Evolutionary conservation across 2,797 vertebrate genomes (phyloP).

Genomic region (Melanotaenia parkinsoni): DNA sequence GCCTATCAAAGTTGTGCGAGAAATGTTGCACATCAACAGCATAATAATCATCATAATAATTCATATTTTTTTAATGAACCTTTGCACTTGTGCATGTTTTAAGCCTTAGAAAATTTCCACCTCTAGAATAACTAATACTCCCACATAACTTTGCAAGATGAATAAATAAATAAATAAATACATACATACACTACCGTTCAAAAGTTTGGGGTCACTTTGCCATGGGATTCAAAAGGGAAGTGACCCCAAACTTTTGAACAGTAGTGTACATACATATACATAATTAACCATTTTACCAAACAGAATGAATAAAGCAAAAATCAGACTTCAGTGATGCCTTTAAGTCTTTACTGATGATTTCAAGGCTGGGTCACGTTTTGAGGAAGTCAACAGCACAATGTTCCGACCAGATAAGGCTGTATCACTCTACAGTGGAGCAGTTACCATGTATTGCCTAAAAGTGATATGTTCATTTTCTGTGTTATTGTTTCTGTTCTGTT

Average conservation of each 20-base stretch:
- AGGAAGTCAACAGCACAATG: conserved; percentile 68
- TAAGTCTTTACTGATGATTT: conserved; percentile 18
- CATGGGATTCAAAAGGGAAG: too few relatives aligned
- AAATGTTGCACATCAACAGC: not conserved
- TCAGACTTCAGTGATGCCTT: conserved; percentile 5
- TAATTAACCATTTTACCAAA: not conserved
- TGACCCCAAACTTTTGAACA: too few relatives aligned
- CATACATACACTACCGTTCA: too few relatives aligned
- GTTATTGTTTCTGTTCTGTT: conserved; percentile 46
- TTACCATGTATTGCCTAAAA: conserved; percentile 21
- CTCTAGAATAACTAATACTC: not conserved
- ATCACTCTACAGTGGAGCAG: conserved; percentile 40
- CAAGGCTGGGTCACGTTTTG: conserved; percentile 26
- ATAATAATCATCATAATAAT: too few relatives aligned
- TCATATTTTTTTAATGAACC: too few relatives aligned
- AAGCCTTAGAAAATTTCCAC: too few relatives aligned
- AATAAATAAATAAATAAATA: not conserved
- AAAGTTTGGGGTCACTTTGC: too few relatives aligned
- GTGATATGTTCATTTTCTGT: conserved; percentile 26
- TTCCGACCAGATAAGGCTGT: conserved; percentile 60
- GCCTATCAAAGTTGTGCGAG: not conserved
- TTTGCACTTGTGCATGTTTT: too few relatives aligned
- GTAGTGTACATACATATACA: not conserved
- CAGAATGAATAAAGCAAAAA: not conserved
- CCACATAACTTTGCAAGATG: not conserved